Conservation (phyloP, 2,113 vertebrate genomes). For the Microtus ochrogaster region DNA sequence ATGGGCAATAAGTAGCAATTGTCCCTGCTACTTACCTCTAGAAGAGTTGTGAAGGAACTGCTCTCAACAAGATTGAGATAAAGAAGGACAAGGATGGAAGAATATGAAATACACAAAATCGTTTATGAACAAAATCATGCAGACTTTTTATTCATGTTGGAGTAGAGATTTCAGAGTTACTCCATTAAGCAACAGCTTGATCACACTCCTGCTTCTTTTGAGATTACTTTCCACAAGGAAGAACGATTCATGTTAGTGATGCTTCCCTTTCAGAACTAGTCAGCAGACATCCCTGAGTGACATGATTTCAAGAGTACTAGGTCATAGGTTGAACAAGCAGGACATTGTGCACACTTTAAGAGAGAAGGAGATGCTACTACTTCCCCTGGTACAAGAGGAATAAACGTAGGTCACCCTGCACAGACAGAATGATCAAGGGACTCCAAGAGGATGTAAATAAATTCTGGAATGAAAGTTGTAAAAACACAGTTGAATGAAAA, state of each 20-base stretch:
- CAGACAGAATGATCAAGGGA: background rate
- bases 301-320: background rate
- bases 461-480: background rate
- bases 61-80: background rate
- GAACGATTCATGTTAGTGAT: background rate
- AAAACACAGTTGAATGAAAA: background rate
- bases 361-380: background rate
- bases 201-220: background rate
- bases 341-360: background rate
- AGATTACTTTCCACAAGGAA: slow-evolving; percentile 14
- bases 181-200: background rate
- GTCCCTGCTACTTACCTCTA: background rate
- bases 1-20: background rate
- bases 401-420: background rate
- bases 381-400: background rate
- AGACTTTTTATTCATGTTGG: background rate
- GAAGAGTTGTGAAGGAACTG: background rate
- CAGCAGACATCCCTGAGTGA: background rate
- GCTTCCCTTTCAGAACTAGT: background rate
- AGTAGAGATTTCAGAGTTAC: background rate
- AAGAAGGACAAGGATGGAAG: background rate
- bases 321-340: background rate
- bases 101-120: background rate
- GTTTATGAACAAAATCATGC: background rate
- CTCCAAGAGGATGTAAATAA: background rate